Evolutionary conservation across 92 coral and sea anemone genomes (phyloP), one percentile per base, ranked within the genome.

Genomic region (Porites rus): DNA sequence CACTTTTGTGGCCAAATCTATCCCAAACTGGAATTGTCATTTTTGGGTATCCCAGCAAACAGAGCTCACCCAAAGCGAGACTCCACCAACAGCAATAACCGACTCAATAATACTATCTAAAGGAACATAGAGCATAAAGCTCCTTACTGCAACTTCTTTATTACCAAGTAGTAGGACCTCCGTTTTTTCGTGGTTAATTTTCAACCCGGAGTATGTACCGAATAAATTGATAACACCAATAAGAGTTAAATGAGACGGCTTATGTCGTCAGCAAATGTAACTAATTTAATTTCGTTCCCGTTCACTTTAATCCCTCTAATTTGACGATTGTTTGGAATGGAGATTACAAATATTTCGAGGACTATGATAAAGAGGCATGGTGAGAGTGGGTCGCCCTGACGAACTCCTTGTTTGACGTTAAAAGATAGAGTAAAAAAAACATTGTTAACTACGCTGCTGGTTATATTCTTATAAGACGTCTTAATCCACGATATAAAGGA

Each of bases 221-320:
- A 69, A 69, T 38, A 69, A 69, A 5, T 20, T 38, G n/a, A 38
- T 69, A 2, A 38, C 74, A 11, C 38, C 11, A 17, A 69, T 38
- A 1, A 69, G 74, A 25, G 74, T 69, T 9, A 14, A 4, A 14
- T 24, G 31, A 61, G 86, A 81, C 18, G 43, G 51, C n/a, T n/a
- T 51, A 60, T 69, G 50, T 81, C 86, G 31, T 81, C 86, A 22
- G 77, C 86, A 81, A 81, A 81, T 31, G 64, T 31, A 50, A 20
- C 72, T 43, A 81, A 24, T 81, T 67, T 81, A 3, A 66, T 81
- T 66, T 81, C 77, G 61, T 81, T 9, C 17, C 69, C 16, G 14
- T 74, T 77, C 51, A 81, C 8, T 9, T 14, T 20, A 70, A 81
- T 24, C n/a, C 86, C 86, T 22, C 28, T 67, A 21, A 81, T 81